Evolutionary conservation across 1,140 invertebrate species (phyloP).

Genomic region (Magallana gigas): DNA sequence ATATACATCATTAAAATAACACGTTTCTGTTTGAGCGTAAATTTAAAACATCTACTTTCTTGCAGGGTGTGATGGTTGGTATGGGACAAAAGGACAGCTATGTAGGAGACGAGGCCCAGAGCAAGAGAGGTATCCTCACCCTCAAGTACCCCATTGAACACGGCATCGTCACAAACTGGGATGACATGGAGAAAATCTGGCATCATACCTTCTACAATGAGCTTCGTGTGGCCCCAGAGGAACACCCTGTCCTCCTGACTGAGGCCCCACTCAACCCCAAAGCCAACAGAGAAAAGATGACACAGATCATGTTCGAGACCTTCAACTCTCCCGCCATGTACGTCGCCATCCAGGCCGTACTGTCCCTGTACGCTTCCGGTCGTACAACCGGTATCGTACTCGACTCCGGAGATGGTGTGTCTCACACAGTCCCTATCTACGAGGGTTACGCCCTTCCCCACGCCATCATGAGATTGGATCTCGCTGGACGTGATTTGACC

Average conservation of each 20-base stretch:
- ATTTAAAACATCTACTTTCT: background rate
- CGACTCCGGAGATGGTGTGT: conserved; percentile 93
- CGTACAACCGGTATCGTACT: conserved; percentile 95
- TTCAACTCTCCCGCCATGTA: conserved; percentile 97
- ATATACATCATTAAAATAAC: too few relatives aligned
- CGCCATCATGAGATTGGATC: conserved; percentile 88
- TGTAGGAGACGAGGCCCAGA: conserved; percentile 82
- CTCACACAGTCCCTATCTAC: conserved; percentile 93
- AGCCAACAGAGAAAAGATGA: conserved; percentile 76
- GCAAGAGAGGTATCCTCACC: conserved; percentile 84
- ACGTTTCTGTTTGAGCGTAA: too few relatives aligned
- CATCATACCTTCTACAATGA: conserved; percentile 87
- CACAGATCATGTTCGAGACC: conserved; percentile 80
- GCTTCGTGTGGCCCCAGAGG: conserved; percentile 93
- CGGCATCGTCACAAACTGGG: conserved; percentile 82
- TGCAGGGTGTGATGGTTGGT: conserved; percentile 93
- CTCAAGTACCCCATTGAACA: conserved; percentile 81
- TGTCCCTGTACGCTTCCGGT: conserved; percentile 92
- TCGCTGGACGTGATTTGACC: conserved; percentile 94
- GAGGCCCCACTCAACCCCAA: conserved; percentile 76
- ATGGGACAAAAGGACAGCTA: conserved; percentile 89
- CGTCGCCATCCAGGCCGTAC: conserved; percentile 92
- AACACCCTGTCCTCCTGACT: conserved; percentile 89
- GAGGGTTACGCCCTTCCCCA: conserved; percentile 91
- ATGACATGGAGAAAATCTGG: conserved; percentile 95